A percentile compares a stretch with the other conserved stretches of the same genome.
These are phyloP conservation scores for Rhodinocichla rosea DNA, from an alignment of 2,113 vertebrate genomes.

Conservation along the genomic window DNA sequence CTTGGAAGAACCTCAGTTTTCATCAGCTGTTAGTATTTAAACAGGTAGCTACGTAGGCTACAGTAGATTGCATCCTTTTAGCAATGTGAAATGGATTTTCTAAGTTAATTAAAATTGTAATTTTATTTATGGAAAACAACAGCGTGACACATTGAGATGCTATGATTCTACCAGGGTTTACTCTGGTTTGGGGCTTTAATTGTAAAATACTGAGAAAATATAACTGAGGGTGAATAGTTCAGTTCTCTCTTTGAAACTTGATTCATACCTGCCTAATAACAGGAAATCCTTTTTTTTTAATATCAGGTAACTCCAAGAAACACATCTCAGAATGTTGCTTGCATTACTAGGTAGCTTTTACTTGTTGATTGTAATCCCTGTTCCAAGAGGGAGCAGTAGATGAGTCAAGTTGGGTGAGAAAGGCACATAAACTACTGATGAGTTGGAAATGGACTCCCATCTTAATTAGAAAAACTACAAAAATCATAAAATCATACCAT, in stretches of 20 bases:
- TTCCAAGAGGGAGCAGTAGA: neutral
- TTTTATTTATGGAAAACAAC: neutral
- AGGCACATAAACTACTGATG: accelerated
- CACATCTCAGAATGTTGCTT: neutral
- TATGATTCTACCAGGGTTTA: neutral
- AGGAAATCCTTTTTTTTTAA: neutral
- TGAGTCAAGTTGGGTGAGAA: neutral
- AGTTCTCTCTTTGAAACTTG: neutral
- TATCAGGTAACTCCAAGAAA: neutral
- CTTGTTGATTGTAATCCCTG: neutral
- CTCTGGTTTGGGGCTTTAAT: neutral
- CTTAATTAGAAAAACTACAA: neutral
- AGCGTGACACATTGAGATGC: neutral
- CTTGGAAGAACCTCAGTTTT: neutral
- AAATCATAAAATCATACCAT: neutral
- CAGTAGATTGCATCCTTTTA: neutral
- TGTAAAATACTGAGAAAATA: neutral
- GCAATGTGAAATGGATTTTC: neutral
- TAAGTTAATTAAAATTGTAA: neutral
- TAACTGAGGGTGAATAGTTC: neutral
- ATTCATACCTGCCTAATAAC: neutral
- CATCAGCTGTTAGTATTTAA: neutral
- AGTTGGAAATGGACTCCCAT: neutral
- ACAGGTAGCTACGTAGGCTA: neutral
- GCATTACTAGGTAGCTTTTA: neutral